A percentile compares a stretch with the other conserved stretches of the same genome.
These are phyloP conservation scores for Corynorhinus townsendii DNA, from an alignment of 2,113 vertebrate species.

Conservation along the genomic window DNA sequence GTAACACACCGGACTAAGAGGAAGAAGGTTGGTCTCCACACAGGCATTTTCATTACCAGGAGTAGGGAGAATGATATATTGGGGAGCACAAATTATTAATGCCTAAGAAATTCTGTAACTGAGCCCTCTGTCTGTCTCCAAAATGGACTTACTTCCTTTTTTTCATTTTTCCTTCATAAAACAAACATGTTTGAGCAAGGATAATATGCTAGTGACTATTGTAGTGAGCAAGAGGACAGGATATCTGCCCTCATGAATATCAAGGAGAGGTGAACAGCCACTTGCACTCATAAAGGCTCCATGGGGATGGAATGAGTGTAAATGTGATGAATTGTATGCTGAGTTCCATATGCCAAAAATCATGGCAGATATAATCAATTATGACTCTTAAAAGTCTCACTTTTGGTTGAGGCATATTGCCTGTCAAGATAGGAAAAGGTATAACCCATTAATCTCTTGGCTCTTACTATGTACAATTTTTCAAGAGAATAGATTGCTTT, in stretches of 20 bases:
- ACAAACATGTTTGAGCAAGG: not conserved
- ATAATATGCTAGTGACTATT: not conserved
- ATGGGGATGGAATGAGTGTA: rapidly evolving
- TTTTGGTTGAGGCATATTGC: not conserved
- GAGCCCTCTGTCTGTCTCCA: not conserved
- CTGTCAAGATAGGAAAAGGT: not conserved
- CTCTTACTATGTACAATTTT: not conserved
- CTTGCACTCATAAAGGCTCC: not conserved
- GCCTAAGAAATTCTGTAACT: not conserved
- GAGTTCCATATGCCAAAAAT: not conserved
- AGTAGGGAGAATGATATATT: not conserved
- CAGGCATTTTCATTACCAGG: not conserved
- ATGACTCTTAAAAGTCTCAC: not conserved
- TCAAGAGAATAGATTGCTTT: not conserved
- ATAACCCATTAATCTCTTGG: not conserved
- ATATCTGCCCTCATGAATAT: not conserved
- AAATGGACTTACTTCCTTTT: not conserved
- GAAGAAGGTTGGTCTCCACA: too few species aligned
- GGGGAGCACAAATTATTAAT: not conserved
- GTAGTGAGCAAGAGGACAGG: not conserved
- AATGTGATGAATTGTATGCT: not conserved
- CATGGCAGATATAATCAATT: not conserved
- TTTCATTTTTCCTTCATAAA: not conserved
- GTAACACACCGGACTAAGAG: too few species aligned
- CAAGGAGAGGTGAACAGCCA: not conserved